Evolutionary conservation across 2,113 vertebrate species (phyloP).

Genomic region (Formicarius rufipectus): DNA sequence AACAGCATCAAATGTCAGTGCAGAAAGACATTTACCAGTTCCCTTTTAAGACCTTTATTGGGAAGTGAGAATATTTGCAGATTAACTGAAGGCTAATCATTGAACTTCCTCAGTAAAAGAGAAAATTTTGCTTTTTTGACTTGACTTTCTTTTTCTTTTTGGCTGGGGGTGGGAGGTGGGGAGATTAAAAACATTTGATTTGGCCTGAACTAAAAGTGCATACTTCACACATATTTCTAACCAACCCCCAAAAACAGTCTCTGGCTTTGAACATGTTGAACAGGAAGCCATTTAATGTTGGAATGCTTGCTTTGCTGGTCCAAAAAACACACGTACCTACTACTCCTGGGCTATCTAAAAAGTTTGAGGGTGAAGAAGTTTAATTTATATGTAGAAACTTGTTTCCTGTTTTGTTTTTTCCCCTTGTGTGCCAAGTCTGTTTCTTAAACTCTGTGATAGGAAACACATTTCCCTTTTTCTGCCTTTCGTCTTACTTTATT

Average conservation of each 20-base stretch:
- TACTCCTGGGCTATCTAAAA: slow-evolving; percentile 81
- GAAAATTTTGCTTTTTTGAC: slow-evolving; percentile 68
- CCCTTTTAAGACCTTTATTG: slow-evolving; percentile 74
- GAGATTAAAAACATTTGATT: slow-evolving; percentile 88
- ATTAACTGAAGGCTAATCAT: slow-evolving; percentile 69
- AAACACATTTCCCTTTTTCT: slow-evolving; percentile 70
- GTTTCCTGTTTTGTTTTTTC: slow-evolving; percentile 77
- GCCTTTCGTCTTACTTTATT: slow-evolving; percentile 56
- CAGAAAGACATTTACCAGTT: slow-evolving; percentile 54
- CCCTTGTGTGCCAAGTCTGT: slow-evolving; percentile 66
- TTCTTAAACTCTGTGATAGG: slow-evolving; percentile 74
- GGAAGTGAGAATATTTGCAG: slow-evolving; percentile 75
- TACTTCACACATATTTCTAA: slow-evolving; percentile 87
- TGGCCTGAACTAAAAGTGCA: slow-evolving; percentile 89
- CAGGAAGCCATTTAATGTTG: slow-evolving; percentile 94
- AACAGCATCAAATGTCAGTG: slow-evolving; percentile 30
- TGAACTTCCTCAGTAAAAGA: slow-evolving; percentile 71
- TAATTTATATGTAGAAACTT: slow-evolving; percentile 83
- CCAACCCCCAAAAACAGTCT: slow-evolving; percentile 82
- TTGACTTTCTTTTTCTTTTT: background rate
- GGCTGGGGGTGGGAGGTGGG: background rate
- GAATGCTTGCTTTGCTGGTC: slow-evolving; percentile 87
- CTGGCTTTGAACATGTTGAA: slow-evolving; percentile 86
- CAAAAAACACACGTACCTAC: slow-evolving; percentile 85
- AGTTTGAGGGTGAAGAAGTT: slow-evolving; percentile 78